phyloP scores from a whole-genome alignment of 2,113 vertebrate genomes.

The Esox niger region DNA sequence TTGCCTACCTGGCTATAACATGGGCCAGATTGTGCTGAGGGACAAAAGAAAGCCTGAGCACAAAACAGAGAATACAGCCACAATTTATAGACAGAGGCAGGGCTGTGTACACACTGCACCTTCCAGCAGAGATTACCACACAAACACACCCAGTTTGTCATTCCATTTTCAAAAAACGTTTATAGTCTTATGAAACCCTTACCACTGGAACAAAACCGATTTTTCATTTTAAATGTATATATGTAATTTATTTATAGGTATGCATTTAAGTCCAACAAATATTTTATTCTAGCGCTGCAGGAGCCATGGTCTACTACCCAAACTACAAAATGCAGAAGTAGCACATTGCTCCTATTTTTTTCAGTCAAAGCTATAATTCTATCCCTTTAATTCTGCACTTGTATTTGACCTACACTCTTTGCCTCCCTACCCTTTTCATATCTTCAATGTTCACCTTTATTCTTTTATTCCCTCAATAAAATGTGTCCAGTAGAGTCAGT shows the following conservation, averaged over 20 bases:
- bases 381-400: neutral
- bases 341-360: constrained; percentile 1
- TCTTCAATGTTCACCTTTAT: neutral
- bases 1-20: constrained; percentile 48
- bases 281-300: no score
- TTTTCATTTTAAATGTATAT: no score
- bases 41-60: constrained; percentile 20
- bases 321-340: neutral
- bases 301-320: no score
- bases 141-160: constrained; percentile 14
- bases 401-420: no score
- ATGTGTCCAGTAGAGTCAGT: neutral
- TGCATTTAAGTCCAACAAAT: neutral
- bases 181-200: constrained; percentile 33
- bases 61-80: constrained; percentile 19
- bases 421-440: neutral
- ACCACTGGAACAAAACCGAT: constrained; percentile 26
- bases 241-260: no score
- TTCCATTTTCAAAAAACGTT: constrained; percentile 22
- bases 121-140: constrained; percentile 12
- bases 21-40: constrained; percentile 7
- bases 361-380: constrained; percentile 11
- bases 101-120: constrained; percentile 40
- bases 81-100: constrained; percentile 26
- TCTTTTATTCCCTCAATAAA: neutral